These are phyloP conservation scores for Hirtodrosophila confusa DNA, from an alignment of 2,888 invertebrate genomes.

Conservation along the genomic window DNA sequence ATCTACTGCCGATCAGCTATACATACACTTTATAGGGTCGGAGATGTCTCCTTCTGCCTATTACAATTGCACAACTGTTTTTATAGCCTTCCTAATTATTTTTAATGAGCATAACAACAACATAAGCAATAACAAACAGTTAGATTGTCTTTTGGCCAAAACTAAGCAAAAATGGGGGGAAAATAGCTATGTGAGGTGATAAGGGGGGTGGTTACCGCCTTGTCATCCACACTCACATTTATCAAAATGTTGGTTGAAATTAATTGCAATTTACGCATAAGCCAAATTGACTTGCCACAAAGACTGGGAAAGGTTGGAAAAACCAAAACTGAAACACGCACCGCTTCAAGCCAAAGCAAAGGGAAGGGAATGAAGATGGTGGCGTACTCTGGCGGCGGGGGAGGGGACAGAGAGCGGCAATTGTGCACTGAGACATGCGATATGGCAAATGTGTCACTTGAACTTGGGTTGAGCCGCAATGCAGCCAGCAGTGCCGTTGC, in stretches of 20 bases:
- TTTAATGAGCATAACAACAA: conserved; percentile 11
- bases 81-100: too few species aligned
- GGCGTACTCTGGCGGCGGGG: not conserved
- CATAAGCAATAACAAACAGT: conserved; percentile 15
- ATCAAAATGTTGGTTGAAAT: conserved; percentile 54
- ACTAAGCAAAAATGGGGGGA: not conserved
- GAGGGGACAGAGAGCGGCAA: not conserved
- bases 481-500: conserved; percentile 22
- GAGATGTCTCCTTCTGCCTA: too few species aligned
- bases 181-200: not conserved
- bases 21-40: too few species aligned
- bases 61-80: too few species aligned
- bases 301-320: conserved; percentile 38
- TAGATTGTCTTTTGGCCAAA: conserved; percentile 18
- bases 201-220: conserved; percentile 1
- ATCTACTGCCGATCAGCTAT: too few species aligned
- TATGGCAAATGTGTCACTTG: conserved; percentile 73
- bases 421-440: conserved; percentile 67
- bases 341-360: not conserved
- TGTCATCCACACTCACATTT: conserved; percentile 45
- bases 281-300: conserved; percentile 37
- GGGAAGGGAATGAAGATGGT: not conserved
- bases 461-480: conserved; percentile 58
- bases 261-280: conserved; percentile 74
- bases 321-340: conserved; percentile 33